These are phyloP conservation scores for Mirza zaza DNA, from an alignment of 2,113 vertebrate species.

Conservation along the genomic window DNA sequence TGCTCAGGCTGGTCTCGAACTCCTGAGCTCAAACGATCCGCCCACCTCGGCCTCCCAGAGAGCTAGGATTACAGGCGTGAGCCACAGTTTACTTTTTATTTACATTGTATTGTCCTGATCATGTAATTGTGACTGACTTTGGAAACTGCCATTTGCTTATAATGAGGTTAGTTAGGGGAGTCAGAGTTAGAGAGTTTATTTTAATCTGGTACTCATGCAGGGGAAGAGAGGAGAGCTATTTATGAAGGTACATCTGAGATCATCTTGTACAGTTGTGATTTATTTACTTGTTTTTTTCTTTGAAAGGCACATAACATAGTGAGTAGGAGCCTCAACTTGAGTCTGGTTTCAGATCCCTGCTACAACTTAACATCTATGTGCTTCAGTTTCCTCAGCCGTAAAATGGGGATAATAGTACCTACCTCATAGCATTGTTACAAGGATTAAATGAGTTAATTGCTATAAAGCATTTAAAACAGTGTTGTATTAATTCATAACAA, in stretches of 20 bases:
- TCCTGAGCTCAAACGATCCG: too few species aligned
- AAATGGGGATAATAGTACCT: neutral
- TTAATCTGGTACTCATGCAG: neutral
- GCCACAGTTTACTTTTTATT: slow-evolving; percentile 27
- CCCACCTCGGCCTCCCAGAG: too few species aligned
- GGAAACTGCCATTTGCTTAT: slow-evolving; percentile 26
- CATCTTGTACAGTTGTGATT: neutral
- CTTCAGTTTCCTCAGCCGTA: neutral
- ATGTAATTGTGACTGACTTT: slow-evolving; percentile 23
- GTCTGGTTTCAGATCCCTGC: neutral
- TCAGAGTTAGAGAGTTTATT: slow-evolving; percentile 18
- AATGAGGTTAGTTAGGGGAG: slow-evolving; percentile 21
- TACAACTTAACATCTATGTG: neutral
- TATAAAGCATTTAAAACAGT: slow-evolving; percentile 6
- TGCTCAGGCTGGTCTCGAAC: too few species aligned
- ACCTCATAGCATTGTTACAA: neutral
- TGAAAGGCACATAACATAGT: neutral
- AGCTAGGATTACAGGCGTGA: too few species aligned
- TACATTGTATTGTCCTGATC: neutral
- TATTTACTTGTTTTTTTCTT: slow-evolving; percentile 27
- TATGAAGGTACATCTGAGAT: neutral
- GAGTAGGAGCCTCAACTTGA: neutral
- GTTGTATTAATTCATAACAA: neutral
- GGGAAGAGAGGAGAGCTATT: neutral
- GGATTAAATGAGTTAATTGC: neutral